Base-by-base conservation (phyloP, 2,797 vertebrate species). In the Gallinago solitaria region DNA sequence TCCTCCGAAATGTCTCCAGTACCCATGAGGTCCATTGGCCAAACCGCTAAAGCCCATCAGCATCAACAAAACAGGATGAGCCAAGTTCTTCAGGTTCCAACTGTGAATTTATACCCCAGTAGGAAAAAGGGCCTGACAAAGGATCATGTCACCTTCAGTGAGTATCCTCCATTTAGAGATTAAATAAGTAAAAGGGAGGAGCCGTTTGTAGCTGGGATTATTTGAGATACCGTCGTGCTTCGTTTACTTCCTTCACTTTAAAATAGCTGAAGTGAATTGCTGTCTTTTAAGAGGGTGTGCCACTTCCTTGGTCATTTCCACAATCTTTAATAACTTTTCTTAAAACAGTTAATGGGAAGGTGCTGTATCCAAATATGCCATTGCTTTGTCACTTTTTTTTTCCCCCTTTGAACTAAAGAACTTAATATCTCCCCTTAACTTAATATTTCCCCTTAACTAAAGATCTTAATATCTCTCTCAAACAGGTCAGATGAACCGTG, bases 11-110 rank as follows among this genome's bases (percentile, higher is more conserved):
- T 99, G 99, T 99, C 99, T 89, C 99, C 99, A 1, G 98, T 99
- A 86, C 99, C 99, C 47, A 80, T 99, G 96, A 98, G 99, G 21
- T 99, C 99, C 3, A 61, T 98, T 51, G 97, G 98, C 89, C 98
- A 98, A 25, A 97, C 98, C 3, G 90, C 98, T 37, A 99, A 99
- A 97, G 90, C 98, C 64, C 98, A 98, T 93, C 94, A 97, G 39
- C 98, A 98, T 92, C 98, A 98, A 27, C 98, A 99, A 45, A 99
- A 99, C 98, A 96, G 99, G 89, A 99, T 99, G 89, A 99, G 99
- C 74, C 99, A 99, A 97, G 99, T 99, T 51, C 98, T 99, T 5
- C 99, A 99, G 94, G 99, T 99, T 78, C 98, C 98, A 53, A 98
- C 99, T 67, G 99, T 99, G 83, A 99, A 99, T 74, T 98, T 99